Base-by-base conservation (phyloP, 2,797 vertebrate species). In the Mormyrus proboscirostris region DNA sequence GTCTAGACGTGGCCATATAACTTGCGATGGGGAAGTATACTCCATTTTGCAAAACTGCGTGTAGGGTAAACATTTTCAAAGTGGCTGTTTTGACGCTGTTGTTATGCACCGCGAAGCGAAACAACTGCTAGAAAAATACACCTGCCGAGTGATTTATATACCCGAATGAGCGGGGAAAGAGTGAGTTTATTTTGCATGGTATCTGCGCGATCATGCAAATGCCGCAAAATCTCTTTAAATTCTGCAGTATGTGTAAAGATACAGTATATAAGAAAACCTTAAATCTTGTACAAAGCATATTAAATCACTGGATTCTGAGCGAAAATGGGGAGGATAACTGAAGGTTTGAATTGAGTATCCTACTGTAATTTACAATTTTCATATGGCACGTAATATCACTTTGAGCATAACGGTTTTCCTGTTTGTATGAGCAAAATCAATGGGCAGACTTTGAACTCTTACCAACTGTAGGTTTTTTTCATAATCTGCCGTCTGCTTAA, bases 371-470 rank as follows among this genome's bases (percentile, higher is more conserved):
- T 51, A 59, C 33, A 55, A 14, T 55, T 57, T 87, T 59, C 51
- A 57, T 57, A 19, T 9, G 19, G 53, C 29, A 5, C 59, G 16
- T 41, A 19, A 16, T 55, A 59, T 87, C 16, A 41, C 50, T 14
- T 47, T 38, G 33, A 87, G n/a, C 29, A 41, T n/a, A 19, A 33
- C 22, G 10, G 85, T 38, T 57, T 29, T 57, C 50, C 53, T 87
- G 25, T 55, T 87, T 59, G 29, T 41, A 1, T 57, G 51, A 87
- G 29, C 29, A 87, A 44, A 87, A 59, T 59, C 53, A 59, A 59
- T 88, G 57, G 16, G 49, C 5, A 47, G 87, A 88, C 87, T 88
- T 88, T 49, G 87, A 88, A 88, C 87, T 88, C 8, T 88, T 65
- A 65, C 55, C 55, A 53, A 10, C 38, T 22, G n/a, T 47, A 53